Conservation (phyloP, 2,888 invertebrate genomes). For the Drosophila incognita region DNA sequence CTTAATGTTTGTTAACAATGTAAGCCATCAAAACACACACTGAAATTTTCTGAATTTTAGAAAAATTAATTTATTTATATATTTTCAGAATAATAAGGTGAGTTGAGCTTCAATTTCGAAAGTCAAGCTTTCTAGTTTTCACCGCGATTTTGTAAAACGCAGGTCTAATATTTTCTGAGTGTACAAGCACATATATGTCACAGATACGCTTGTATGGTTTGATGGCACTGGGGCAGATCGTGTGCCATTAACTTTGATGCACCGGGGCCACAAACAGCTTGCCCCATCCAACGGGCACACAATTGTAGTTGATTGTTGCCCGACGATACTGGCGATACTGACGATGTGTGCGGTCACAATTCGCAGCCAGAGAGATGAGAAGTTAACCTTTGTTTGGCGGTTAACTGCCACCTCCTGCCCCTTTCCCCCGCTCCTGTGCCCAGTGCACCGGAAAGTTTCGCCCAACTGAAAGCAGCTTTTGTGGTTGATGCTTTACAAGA, state of each 20-base stretch:
- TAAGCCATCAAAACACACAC: background rate
- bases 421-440: conserved; percentile 6
- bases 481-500: conserved; percentile 50
- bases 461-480: conserved; percentile 64
- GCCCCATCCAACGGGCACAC: conserved; percentile 40
- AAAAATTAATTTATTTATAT: background rate
- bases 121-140: background rate
- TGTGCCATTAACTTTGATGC: conserved; percentile 72
- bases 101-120: background rate
- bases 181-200: conserved; percentile 13
- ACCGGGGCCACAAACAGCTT: conserved; percentile 37
- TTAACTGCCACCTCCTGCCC: conserved; percentile 17
- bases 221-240: conserved; percentile 61
- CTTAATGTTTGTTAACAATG: background rate
- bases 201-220: conserved; percentile 28
- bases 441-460: conserved; percentile 46
- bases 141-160: background rate
- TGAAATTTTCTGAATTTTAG: background rate
- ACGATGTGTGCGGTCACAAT: conserved; percentile 42
- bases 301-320: conserved; percentile 42
- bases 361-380: conserved; percentile 30
- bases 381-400: conserved; percentile 64
- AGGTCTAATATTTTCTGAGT: background rate
- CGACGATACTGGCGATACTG: conserved; percentile 13
- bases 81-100: background rate